Conservation (phyloP, 2,113 vertebrate species). For the Pseudorasbora parva region DNA sequence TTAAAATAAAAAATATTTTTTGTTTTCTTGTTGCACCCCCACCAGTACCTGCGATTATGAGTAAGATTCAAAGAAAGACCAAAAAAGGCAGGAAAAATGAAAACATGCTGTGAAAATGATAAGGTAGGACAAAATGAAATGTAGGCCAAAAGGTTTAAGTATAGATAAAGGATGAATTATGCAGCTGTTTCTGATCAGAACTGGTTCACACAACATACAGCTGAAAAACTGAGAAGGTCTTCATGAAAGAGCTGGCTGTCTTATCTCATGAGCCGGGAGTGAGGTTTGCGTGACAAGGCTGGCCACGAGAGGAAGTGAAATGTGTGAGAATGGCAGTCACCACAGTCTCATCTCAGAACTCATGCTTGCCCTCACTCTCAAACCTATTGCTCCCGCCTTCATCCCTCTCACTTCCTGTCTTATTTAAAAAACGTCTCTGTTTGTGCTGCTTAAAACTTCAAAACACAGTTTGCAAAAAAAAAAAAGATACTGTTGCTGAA, state of each 20-base stretch:
- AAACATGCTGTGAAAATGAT: background rate
- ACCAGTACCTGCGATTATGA: background rate
- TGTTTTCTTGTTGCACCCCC: background rate
- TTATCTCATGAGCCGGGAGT: constrained; percentile 20
- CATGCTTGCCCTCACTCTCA: constrained; percentile 31
- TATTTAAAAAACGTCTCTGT: constrained; percentile 7
- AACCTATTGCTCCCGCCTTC: constrained; percentile 43
- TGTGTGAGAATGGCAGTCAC: constrained; percentile 53
- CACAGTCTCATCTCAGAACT: constrained; percentile 49
- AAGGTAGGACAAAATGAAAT: background rate
- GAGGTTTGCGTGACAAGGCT: constrained; percentile 55
- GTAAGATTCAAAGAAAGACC: background rate
- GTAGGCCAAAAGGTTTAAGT: background rate
- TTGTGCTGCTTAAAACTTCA: background rate
- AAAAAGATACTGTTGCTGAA: background rate
- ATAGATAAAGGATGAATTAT: background rate
- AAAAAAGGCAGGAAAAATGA: background rate
- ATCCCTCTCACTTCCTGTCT: constrained; percentile 52
- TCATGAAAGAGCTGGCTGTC: constrained; percentile 12
- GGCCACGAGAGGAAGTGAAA: constrained; percentile 51
- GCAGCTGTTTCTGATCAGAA: background rate
- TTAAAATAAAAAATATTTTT: background rate
- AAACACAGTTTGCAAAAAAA: background rate
- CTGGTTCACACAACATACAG: constrained; percentile 1
- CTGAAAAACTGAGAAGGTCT: background rate